These are phyloP conservation scores for Dendropsophus ebraccatus DNA, from an alignment of 2,113 vertebrate genomes.

Conservation along the genomic window DNA sequence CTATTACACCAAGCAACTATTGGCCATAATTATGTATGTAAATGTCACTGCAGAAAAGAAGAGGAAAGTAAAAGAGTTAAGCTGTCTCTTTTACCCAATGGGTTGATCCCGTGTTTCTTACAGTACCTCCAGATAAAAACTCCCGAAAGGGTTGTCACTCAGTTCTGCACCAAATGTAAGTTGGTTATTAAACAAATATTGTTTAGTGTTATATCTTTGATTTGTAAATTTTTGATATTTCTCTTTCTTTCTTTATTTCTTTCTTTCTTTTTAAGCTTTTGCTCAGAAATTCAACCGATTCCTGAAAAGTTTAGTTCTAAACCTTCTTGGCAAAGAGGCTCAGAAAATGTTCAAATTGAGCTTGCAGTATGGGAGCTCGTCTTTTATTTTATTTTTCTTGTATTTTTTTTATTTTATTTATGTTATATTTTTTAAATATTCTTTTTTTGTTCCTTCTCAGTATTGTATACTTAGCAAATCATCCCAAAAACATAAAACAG, in stretches of 20 bases:
- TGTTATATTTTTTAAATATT: constrained; percentile 14
- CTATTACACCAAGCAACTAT: too few relatives aligned
- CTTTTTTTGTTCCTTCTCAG: constrained; percentile 22
- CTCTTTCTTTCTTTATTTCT: not conserved
- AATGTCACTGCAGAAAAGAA: too few relatives aligned
- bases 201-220: too few relatives aligned
- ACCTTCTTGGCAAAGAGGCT: not conserved
- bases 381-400: not conserved
- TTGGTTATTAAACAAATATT: too few relatives aligned
- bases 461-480: constrained; percentile 18
- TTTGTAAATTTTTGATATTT: too few relatives aligned
- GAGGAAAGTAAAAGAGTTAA: too few relatives aligned
- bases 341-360: not conserved
- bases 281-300: not conserved
- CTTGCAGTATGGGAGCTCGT: not conserved
- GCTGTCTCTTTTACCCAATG: too few relatives aligned
- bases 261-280: not conserved
- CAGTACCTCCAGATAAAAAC: too few relatives aligned
- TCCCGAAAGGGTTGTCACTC: too few relatives aligned
- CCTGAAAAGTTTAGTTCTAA: constrained; percentile 9
- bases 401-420: not conserved
- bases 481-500: constrained; percentile 40
- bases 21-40: too few relatives aligned
- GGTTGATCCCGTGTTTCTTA: too few relatives aligned
- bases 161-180: too few relatives aligned